These are phyloP conservation scores for Phaethornis superciliosus DNA, from an alignment of 2,113 vertebrate genomes.

Conservation along the genomic window DNA sequence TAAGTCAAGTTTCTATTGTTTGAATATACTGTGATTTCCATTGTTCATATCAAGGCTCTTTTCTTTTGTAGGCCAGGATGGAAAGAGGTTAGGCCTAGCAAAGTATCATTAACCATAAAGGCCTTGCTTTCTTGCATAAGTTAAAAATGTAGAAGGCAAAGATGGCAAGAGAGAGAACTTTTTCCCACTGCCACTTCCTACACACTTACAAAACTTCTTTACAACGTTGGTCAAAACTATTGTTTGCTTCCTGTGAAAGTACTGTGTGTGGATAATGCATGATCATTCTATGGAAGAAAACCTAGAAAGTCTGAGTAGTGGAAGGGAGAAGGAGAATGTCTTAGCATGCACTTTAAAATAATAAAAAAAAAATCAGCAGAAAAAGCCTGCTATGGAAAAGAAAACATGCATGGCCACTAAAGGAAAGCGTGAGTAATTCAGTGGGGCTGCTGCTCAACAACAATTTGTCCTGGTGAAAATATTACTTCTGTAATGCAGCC, in stretches of 20 bases:
- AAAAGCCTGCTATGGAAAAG: constrained; percentile 29
- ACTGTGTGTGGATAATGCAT: not conserved
- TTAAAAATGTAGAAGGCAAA: not conserved
- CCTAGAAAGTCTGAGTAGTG: not conserved
- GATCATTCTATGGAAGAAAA: not conserved
- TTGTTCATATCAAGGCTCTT: not conserved
- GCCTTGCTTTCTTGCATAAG: not conserved
- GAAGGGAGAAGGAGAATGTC: not conserved
- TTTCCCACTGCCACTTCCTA: not conserved
- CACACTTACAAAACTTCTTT: not conserved
- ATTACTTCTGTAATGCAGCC: constrained; percentile 54
- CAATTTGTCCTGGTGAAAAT: constrained; percentile 61
- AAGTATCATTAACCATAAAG: not conserved
- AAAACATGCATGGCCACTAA: constrained; percentile 40
- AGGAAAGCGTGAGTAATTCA: constrained; percentile 59
- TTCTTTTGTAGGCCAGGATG: not conserved
- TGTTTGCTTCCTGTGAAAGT: rapidly evolving
- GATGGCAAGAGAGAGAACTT: not conserved
- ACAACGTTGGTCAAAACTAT: not conserved
- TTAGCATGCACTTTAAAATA: not conserved
- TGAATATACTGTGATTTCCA: not conserved
- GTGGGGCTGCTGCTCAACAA: constrained; percentile 32
- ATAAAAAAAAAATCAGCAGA: not conserved
- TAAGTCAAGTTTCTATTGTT: not conserved
- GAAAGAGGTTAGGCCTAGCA: not conserved